Base-by-base conservation (phyloP, 1,140 invertebrate genomes). In the Drosophila tristis region DNA sequence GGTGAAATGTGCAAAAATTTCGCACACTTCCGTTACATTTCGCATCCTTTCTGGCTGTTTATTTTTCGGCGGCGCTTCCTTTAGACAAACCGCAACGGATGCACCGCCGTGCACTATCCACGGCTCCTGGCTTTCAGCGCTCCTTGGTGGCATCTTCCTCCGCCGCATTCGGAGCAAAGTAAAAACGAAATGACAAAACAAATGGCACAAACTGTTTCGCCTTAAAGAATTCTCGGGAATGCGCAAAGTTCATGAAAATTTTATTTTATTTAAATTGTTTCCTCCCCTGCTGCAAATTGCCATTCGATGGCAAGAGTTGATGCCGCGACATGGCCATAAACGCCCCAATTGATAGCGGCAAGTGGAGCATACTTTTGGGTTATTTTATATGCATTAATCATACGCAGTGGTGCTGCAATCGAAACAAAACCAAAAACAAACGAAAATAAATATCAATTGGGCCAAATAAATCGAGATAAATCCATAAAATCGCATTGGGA, bases 1-100 rank as follows among this genome's bases (percentile, higher is more conserved):
- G 55, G 51, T 68, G 59, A 86, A 85, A 85, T 80, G 74, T 86
- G 78, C 65, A 86, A 78, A 80, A 86, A 78, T 86, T 78, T 86
- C 81, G 78, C 81, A 59, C 78, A 80, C 81, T 86, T 86, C 81
- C 77, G 77, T 78, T 86, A 80, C 81, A 86, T 80, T 86, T 77
- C 81, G 81, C 81, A 80, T 86, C 78, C 77, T 85, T 85, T 73
- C 44, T 59, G 72, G 45, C 60, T 79, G 80, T 85, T 85, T 80
- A 74, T 85, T 85, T 85, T 85, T 76, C 56, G 72, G 76, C 58
- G 43, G 47, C 49, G 65, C 77, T 80, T 86, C 81, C 81, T 80
- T 61, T 67, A 78, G 81, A 78, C 81, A 86, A 86, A 80, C 81
- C 81, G 48, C 81, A 78, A 71, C 81, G 80, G 81, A 86, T 80